Conservation (phyloP, 2,113 vertebrate species). For the Dasypus novemcinctus region DNA sequence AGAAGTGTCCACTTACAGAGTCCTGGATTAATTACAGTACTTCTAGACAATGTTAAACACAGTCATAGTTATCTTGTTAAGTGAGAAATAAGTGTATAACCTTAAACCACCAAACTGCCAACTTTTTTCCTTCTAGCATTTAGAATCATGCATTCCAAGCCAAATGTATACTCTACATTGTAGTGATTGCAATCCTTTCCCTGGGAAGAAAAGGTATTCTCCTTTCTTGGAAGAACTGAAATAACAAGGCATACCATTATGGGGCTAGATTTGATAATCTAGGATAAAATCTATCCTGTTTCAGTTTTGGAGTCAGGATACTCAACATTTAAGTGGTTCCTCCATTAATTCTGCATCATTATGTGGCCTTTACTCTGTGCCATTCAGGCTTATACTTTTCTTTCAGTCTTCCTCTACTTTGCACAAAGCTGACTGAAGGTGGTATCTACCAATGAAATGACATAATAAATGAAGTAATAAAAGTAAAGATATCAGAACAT, state of each 20-base stretch:
- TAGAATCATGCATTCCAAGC: constrained; percentile 27
- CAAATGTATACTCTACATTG: constrained; percentile 43
- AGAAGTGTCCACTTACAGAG: background rate
- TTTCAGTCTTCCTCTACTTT: background rate
- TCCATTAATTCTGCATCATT: background rate
- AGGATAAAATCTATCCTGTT: background rate
- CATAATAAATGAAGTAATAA: background rate
- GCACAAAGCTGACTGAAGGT: background rate
- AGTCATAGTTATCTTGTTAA: background rate
- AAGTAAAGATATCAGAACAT: background rate
- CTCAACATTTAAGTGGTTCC: background rate
- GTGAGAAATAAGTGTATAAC: constrained; percentile 5
- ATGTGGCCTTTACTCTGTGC: background rate
- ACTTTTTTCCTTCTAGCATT: constrained; percentile 22
- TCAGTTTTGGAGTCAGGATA: background rate
- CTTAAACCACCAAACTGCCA: constrained; percentile 8
- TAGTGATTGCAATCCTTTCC: constrained; percentile 54
- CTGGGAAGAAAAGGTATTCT: constrained; percentile 58
- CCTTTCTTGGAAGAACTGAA: constrained; percentile 59
- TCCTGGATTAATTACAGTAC: background rate
- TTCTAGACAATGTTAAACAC: constrained; percentile 21
- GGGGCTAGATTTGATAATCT: background rate
- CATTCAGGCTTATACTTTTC: background rate
- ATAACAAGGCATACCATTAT: background rate
- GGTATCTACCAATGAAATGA: background rate